These are phyloP conservation scores for Zosterops pallidus DNA, from an alignment of 2,113 vertebrate genomes.

Conservation along the genomic window DNA sequence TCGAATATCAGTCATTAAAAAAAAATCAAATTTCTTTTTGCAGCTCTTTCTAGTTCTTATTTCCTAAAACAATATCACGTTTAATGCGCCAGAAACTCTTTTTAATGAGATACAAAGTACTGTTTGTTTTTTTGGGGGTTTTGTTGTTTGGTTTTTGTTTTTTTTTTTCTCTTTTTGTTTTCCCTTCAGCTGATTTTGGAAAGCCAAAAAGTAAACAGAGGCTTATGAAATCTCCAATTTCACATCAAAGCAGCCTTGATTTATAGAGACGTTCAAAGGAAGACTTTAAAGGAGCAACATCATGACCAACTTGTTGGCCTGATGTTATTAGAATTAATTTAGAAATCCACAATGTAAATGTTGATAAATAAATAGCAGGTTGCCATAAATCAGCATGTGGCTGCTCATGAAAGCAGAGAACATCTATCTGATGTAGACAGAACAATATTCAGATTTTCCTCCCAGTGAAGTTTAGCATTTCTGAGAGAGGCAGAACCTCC, in stretches of 20 bases:
- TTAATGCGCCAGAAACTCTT: constrained; percentile 40
- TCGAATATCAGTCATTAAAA: constrained; percentile 20
- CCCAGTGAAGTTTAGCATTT: neutral
- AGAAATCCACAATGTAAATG: constrained; percentile 56
- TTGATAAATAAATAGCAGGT: constrained; percentile 58
- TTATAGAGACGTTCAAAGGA: constrained; percentile 51
- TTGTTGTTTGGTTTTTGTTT: neutral
- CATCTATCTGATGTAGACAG: constrained; percentile 57
- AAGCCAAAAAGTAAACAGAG: constrained; percentile 61
- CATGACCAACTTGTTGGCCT: constrained; percentile 65
- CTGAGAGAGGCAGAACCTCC: constrained; percentile 31
- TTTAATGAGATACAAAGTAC: constrained; percentile 66
- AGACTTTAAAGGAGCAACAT: constrained; percentile 54
- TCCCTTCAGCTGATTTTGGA: constrained; percentile 62
- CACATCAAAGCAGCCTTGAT: constrained; percentile 63
- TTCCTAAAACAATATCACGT: constrained; percentile 44
- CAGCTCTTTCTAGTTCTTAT: constrained; percentile 5
- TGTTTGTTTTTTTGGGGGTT: constrained; percentile 5
- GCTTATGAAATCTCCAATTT: constrained; percentile 61
- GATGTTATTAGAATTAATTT: constrained; percentile 53
- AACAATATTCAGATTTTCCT: constrained; percentile 33
- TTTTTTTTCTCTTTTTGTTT: neutral
- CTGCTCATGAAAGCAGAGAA: constrained; percentile 49
- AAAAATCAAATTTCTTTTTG: neutral
- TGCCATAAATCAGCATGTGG: constrained; percentile 62